phyloP scores from a whole-genome alignment of 2,888 invertebrate species.

The Perizoma flavofasciatum region DNA sequence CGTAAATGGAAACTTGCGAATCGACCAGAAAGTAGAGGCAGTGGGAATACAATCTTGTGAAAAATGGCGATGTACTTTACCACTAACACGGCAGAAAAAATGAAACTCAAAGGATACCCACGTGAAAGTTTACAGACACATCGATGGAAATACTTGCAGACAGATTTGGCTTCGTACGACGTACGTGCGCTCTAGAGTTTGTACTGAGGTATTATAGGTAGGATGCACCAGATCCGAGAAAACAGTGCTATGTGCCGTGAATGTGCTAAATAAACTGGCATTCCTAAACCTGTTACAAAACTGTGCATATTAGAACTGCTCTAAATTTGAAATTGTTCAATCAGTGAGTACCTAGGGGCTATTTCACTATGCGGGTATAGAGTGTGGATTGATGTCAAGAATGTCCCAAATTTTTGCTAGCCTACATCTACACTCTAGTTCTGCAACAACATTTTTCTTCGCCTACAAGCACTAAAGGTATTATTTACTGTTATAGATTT shows the following conservation, averaged over 20 bases:
- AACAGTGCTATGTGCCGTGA: background rate
- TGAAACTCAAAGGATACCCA: too few relatives aligned
- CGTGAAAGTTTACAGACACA: too few relatives aligned
- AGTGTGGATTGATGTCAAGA: background rate
- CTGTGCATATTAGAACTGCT: constrained; percentile 2
- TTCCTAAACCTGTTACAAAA: constrained; percentile 16
- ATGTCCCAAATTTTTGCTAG: background rate
- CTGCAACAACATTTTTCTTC: background rate
- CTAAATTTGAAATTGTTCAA: background rate
- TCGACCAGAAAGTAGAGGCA: constrained; percentile 19
- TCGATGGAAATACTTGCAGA: too few relatives aligned
- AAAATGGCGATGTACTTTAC: background rate
- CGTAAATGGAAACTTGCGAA: constrained; percentile 20
- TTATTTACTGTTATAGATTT: too few relatives aligned
- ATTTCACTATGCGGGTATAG: background rate
- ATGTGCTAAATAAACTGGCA: background rate
- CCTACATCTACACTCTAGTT: background rate
- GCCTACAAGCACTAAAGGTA: too few relatives aligned
- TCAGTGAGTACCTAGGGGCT: background rate
- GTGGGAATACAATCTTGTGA: constrained; percentile 8
- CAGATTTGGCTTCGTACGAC: too few relatives aligned
- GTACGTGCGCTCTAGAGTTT: background rate
- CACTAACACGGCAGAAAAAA: background rate
- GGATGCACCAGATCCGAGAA: background rate
- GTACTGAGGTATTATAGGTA: background rate